These are phyloP conservation scores for Iselma pallidipennis DNA, from an alignment of 2,888 invertebrate species.

Conservation along the genomic window DNA sequence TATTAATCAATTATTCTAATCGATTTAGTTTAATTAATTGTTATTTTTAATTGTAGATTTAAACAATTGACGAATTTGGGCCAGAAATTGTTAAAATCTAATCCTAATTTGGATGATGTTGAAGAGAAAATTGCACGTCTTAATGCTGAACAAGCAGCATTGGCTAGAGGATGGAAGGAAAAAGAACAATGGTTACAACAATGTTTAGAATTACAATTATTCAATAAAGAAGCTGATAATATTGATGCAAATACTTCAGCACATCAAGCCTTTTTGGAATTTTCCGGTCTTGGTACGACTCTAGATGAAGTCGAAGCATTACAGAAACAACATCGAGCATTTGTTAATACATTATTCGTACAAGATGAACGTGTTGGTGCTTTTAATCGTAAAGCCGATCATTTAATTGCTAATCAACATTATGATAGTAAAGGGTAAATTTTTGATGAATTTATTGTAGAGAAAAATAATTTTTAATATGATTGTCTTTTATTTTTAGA, in stretches of 20 bases:
- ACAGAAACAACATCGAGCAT: slow-evolving; percentile 89
- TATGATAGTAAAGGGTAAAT: slow-evolving; percentile 78
- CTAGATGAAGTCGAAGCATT: slow-evolving; percentile 91
- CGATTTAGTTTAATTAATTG: not conserved
- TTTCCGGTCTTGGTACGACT: slow-evolving; percentile 82
- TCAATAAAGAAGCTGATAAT: slow-evolving; percentile 95
- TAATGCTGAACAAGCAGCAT: slow-evolving; percentile 73
- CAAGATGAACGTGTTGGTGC: slow-evolving; percentile 89
- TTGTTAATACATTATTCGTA: slow-evolving; percentile 88
- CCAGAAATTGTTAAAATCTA: slow-evolving; percentile 72
- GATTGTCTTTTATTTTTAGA: slow-evolving; percentile 50
- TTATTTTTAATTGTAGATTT: slow-evolving; percentile 59
- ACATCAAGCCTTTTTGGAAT: slow-evolving; percentile 92
- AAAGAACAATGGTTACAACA: slow-evolving; percentile 87
- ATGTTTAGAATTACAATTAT: slow-evolving; percentile 85
- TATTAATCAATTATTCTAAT: slow-evolving; percentile 45
- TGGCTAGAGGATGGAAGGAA: slow-evolving; percentile 79
- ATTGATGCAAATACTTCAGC: slow-evolving; percentile 94
- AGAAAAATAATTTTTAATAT: not conserved
- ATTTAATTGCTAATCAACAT: slow-evolving; percentile 76
- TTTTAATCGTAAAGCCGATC: slow-evolving; percentile 82
- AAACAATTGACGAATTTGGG: slow-evolving; percentile 81
- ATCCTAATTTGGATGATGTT: slow-evolving; percentile 76
- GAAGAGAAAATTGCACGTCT: slow-evolving; percentile 74
- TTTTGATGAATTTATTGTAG: slow-evolving; percentile 5